Evolutionary conservation across 1,140 invertebrate species (phyloP).

Genomic region (Marisa cornuarietis): DNA sequence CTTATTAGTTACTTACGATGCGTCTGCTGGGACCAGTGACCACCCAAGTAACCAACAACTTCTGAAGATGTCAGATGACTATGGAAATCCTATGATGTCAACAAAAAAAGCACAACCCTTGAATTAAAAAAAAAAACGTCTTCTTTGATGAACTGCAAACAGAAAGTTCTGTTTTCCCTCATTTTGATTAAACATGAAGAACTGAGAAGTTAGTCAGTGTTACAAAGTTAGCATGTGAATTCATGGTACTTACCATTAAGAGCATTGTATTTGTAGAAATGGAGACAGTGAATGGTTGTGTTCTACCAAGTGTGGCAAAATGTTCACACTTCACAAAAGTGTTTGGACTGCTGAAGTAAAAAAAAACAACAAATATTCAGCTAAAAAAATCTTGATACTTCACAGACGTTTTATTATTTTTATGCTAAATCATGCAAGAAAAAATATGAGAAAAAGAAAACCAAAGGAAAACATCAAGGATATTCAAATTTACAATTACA

Average conservation of each 20-base stretch:
- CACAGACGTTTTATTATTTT: too few relatives aligned
- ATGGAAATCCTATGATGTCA: conserved; percentile 79
- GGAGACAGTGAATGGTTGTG: conserved; percentile 91
- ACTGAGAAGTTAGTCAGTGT: neutral
- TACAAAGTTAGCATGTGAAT: neutral
- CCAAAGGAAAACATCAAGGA: too few relatives aligned
- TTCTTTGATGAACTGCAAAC: neutral
- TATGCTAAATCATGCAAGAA: too few relatives aligned
- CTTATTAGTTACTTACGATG: conserved; percentile 78
- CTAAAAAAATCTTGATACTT: too few relatives aligned
- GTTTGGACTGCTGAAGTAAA: conserved; percentile 80
- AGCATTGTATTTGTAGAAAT: conserved; percentile 87
- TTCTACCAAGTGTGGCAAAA: conserved; percentile 86
- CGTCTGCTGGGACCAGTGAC: conserved; percentile 91
- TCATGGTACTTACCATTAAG: conserved; percentile 71
- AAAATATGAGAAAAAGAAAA: too few relatives aligned
- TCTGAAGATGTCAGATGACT: conserved; percentile 91
- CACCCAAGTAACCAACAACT: conserved; percentile 92
- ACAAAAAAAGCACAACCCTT: conserved; percentile 6
- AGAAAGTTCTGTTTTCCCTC: neutral
- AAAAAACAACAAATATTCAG: neutral
- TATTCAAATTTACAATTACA: too few relatives aligned
- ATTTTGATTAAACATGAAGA: too few relatives aligned
- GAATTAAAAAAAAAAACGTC: neutral
- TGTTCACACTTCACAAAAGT: conserved; percentile 87